These are phyloP conservation scores for Thomomys bottae DNA, from an alignment of 2,113 vertebrate species.

Conservation along the genomic window DNA sequence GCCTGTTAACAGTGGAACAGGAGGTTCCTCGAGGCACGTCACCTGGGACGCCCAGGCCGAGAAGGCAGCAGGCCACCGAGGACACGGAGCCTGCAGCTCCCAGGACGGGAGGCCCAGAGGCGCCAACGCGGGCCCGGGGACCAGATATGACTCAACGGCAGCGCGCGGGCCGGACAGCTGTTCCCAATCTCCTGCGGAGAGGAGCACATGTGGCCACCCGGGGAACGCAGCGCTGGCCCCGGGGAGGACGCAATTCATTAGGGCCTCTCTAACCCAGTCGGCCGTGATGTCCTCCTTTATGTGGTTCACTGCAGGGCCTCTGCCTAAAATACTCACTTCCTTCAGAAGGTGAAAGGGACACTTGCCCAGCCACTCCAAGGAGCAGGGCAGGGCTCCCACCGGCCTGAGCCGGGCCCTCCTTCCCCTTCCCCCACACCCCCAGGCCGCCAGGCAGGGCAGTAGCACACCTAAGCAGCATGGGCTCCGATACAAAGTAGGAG, in stretches of 20 bases:
- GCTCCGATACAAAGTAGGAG: too few species aligned
- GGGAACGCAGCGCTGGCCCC: slow-evolving; percentile 13
- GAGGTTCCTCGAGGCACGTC: background rate
- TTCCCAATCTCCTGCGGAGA: slow-evolving; percentile 57
- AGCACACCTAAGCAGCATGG: too few species aligned
- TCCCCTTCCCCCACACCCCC: too few species aligned
- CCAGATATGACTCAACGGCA: slow-evolving; percentile 56
- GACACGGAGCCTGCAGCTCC: slow-evolving; percentile 24
- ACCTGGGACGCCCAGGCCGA: background rate
- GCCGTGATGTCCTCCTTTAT: slow-evolving; percentile 30
- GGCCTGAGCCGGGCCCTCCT: too few species aligned
- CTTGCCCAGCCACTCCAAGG: background rate
- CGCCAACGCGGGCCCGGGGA: slow-evolving; percentile 38
- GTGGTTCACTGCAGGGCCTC: background rate
- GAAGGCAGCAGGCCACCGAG: slow-evolving; percentile 42
- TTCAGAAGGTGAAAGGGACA: slow-evolving; percentile 53
- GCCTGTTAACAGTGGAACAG: background rate
- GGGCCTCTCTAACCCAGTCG: slow-evolving; percentile 32
- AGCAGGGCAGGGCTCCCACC: too few species aligned
- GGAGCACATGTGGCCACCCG: slow-evolving; percentile 59
- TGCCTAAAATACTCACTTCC: slow-evolving; percentile 36
- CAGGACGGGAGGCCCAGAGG: slow-evolving; percentile 65
- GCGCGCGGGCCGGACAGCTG: slow-evolving; percentile 33
- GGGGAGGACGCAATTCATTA: slow-evolving; percentile 46
- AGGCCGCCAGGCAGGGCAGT: too few species aligned